Percentiles rank a stretch among this genome's conserved stretches.
Conservation (phyloP, 2,888 invertebrate genomes). For the Venusia cambrica region DNA sequence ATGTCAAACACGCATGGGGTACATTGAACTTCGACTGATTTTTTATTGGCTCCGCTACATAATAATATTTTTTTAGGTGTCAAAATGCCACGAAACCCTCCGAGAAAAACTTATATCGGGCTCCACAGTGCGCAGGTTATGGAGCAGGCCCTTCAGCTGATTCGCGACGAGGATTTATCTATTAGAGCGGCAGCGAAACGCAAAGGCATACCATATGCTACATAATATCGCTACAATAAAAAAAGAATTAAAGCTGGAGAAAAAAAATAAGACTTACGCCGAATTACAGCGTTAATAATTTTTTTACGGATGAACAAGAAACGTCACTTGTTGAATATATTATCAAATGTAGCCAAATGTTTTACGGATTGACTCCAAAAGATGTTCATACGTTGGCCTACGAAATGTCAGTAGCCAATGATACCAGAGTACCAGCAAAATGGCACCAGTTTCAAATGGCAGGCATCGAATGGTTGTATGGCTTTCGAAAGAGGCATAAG, state of each 20-base stretch:
- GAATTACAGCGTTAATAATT: conserved; percentile 9
- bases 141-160: conserved; percentile 10
- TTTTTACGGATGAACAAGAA: conserved; percentile 14
- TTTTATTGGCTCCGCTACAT: no score
- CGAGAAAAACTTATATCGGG: conserved; percentile 8
- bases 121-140: conserved; percentile 6
- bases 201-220: conserved; percentile 8
- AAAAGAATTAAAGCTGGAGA: conserved; percentile 9
- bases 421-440: conserved; percentile 22
- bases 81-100: conserved; percentile 9
- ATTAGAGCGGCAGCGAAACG: conserved; percentile 11
- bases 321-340: conserved; percentile 10
- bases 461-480: conserved; percentile 19
- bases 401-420: conserved; percentile 12
- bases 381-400: conserved; percentile 10
- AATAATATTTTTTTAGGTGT: conserved; percentile 14
- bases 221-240: conserved; percentile 8
- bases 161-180: conserved; percentile 6
- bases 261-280: conserved; percentile 7
- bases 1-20: no score
- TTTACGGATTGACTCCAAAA: conserved; percentile 15
- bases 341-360: conserved; percentile 11
- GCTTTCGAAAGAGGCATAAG: conserved; percentile 22
- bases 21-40: no score
- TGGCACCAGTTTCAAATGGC: conserved; percentile 24